phyloP scores from a whole-genome alignment of 2,888 invertebrate genomes.

The Coenonympha arcania region DNA sequence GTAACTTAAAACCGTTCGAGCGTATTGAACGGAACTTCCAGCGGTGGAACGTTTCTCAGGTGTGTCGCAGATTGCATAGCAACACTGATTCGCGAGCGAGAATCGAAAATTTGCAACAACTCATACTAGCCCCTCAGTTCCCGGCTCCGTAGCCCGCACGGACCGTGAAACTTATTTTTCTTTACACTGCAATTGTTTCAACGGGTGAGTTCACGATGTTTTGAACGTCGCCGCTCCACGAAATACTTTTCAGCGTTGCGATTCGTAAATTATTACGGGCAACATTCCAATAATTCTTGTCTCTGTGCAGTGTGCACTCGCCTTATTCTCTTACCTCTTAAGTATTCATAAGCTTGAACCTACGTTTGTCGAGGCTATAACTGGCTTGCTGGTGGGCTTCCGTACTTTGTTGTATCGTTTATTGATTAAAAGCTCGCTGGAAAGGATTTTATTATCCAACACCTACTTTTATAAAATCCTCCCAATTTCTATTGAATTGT shows the following conservation, averaged over 20 bases:
- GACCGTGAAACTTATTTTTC: conserved; percentile 52
- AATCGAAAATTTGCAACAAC: too few relatives aligned
- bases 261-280: conserved; percentile 23
- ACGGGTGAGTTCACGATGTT: conserved; percentile 31
- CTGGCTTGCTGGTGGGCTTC: background rate
- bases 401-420: background rate
- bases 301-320: conserved; percentile 34
- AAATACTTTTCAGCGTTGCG: conserved; percentile 26
- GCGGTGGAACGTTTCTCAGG: too few relatives aligned
- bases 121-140: too few relatives aligned
- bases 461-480: background rate
- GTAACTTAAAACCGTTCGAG: too few relatives aligned
- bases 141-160: conserved; percentile 47
- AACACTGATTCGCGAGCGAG: too few relatives aligned
- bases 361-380: conserved; percentile 40
- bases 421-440: background rate
- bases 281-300: conserved; percentile 23
- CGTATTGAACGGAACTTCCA: too few relatives aligned
- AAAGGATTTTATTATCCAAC: background rate
- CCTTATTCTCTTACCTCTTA: conserved; percentile 45
- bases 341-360: conserved; percentile 56
- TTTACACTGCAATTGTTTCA: conserved; percentile 47
- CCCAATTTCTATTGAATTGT: background rate
- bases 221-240: conserved; percentile 26
- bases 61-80: too few relatives aligned